phyloP scores from a whole-genome alignment of 2,113 vertebrate genomes.

The Anolis sagrei region DNA sequence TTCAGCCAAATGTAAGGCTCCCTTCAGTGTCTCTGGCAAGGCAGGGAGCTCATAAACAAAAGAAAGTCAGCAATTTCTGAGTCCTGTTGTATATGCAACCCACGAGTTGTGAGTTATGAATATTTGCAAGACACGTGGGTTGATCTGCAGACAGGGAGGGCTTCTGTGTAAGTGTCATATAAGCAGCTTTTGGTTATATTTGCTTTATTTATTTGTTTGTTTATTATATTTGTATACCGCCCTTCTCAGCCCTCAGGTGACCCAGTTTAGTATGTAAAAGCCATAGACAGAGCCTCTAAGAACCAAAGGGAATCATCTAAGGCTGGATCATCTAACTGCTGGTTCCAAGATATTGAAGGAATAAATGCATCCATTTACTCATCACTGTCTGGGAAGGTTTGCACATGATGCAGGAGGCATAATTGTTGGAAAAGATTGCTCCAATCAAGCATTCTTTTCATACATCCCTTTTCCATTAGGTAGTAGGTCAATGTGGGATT shows the following conservation, averaged over 20 bases:
- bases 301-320: neutral
- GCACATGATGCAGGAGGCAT: too few species aligned
- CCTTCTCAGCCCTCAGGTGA: too few species aligned
- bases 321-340: neutral
- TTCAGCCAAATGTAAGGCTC: slow-evolving; percentile 92
- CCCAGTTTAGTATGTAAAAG: neutral
- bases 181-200: neutral
- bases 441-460: too few species aligned
- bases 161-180: neutral
- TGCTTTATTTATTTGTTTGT: too few species aligned
- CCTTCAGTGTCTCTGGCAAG: neutral
- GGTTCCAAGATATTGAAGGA: neutral
- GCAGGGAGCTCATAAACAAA: neutral
- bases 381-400: too few species aligned
- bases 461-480: too few species aligned
- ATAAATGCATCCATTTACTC: neutral
- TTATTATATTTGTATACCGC: too few species aligned
- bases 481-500: too few species aligned
- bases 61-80: neutral
- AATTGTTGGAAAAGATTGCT: too few species aligned
- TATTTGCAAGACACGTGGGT: neutral
- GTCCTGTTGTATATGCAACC: too few species aligned
- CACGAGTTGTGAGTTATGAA: neutral
- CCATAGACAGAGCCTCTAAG: neutral
- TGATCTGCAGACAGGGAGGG: neutral